A percentile compares a stretch with the other conserved stretches of the same genome.
Evolutionary conservation across 2,797 vertebrate genomes (phyloP).

Genomic region (Nasua narica): DNA sequence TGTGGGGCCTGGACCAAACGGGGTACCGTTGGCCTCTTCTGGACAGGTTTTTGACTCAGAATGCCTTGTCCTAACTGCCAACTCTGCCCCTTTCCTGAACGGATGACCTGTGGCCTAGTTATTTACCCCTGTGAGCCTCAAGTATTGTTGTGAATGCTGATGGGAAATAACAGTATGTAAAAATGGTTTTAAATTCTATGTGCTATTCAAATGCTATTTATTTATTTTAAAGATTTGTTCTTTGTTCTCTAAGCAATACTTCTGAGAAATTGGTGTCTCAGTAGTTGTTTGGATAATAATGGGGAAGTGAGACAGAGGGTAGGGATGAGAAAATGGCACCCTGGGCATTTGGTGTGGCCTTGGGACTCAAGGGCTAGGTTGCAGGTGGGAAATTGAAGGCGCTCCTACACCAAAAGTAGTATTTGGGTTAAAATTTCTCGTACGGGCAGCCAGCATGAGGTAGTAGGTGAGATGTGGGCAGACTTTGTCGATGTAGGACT

Average conservation of each 20-base stretch:
- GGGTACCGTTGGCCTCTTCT: background rate
- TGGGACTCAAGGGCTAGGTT: background rate
- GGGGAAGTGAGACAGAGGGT: background rate
- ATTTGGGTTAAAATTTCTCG: background rate
- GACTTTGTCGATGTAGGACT: background rate
- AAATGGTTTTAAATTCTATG: background rate
- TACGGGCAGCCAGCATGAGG: background rate
- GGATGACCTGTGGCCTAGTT: background rate
- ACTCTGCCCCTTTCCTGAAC: background rate
- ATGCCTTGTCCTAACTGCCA: background rate
- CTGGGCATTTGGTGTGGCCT: background rate
- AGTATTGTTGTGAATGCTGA: background rate
- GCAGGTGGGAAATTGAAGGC: background rate
- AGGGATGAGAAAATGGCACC: background rate
- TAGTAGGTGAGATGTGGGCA: background rate
- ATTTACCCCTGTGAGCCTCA: background rate
- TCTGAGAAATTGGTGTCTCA: background rate
- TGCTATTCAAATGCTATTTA: background rate
- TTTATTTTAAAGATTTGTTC: background rate
- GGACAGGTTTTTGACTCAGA: background rate
- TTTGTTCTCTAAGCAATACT: background rate
- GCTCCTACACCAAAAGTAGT: background rate
- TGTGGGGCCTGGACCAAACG: background rate
- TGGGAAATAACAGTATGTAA: background rate
- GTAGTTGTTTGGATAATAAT: background rate